Evolutionary conservation across 2,113 vertebrate genomes (phyloP).

Genomic region (Paraplagusia blochii): DNA sequence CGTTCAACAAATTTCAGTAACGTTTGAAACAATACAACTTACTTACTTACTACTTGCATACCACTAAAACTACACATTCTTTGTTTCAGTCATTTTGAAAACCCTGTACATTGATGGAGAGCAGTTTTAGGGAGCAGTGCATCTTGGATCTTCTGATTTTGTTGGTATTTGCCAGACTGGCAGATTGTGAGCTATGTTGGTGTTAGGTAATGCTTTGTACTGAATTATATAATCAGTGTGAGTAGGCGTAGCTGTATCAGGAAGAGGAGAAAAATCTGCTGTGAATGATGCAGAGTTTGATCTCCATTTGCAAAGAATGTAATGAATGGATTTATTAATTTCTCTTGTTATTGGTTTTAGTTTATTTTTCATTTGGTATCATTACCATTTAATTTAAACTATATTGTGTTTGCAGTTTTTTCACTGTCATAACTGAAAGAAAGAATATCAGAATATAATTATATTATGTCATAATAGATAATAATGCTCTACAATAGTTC

Average conservation of each 20-base stretch:
- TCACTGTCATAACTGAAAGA: no score
- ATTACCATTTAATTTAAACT: no score
- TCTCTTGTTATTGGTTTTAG: no score
- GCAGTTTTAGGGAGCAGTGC: slow-evolving; percentile 9
- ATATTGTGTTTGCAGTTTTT: no score
- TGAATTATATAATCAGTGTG: slow-evolving; percentile 63
- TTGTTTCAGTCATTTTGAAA: slow-evolving; percentile 31
- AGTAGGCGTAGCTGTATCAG: slow-evolving; percentile 49
- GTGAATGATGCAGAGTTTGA: slow-evolving; percentile 1
- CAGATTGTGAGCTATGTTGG: slow-evolving; percentile 34
- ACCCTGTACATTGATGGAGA: slow-evolving; percentile 37
- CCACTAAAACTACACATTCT: not conserved
- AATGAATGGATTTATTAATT: no score
- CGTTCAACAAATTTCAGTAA: not conserved
- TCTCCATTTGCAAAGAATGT: no score
- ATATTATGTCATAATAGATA: no score
- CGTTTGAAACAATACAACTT: not conserved
- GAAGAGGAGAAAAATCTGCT: slow-evolving; percentile 58
- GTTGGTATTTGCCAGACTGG: slow-evolving; percentile 27
- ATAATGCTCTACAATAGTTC: no score
- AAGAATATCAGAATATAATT: no score
- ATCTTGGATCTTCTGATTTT: not conserved
- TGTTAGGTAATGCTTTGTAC: slow-evolving; percentile 62
- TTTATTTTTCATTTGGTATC: no score
- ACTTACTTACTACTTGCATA: no score